A percentile compares a stretch with the other conserved stretches of the same genome.
Evolutionary conservation across 1,140 invertebrate species (phyloP).

Genomic region (Leptonema lineaticorne): DNA sequence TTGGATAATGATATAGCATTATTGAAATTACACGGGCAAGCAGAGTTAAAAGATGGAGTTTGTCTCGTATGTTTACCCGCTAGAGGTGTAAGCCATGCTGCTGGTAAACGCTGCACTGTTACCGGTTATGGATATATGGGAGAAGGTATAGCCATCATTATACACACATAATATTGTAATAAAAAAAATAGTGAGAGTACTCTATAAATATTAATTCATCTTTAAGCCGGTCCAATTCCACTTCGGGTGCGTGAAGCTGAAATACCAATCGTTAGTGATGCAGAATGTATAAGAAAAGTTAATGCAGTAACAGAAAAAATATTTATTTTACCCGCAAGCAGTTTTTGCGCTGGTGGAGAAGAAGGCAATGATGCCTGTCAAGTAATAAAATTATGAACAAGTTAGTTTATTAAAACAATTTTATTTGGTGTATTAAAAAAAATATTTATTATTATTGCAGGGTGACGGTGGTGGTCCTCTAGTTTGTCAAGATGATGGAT

Average conservation of each 20-base stretch:
- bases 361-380: conserved; percentile 91
- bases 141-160: conserved; percentile 69
- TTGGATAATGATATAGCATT: conserved; percentile 95
- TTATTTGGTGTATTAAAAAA: conserved; percentile 3
- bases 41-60: conserved; percentile 76
- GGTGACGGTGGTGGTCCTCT: conserved; percentile 90
- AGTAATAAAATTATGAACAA: no score
- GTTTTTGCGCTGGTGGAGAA: conserved; percentile 91
- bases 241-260: conserved; percentile 84
- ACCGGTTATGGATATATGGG: conserved; percentile 94
- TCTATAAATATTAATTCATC: neutral
- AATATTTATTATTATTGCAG: conserved; percentile 49
- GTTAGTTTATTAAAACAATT: no score
- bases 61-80: conserved; percentile 87
- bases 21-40: conserved; percentile 87
- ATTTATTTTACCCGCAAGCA: conserved; percentile 87
- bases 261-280: conserved; percentile 90
- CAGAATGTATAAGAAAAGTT: conserved; percentile 88
- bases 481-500: conserved; percentile 90
- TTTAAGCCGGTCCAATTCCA: conserved; percentile 86
- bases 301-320: conserved; percentile 93
- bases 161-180: neutral
- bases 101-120: conserved; percentile 87
- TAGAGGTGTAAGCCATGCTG: conserved; percentile 78
- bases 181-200: neutral